Base-by-base conservation (phyloP, 2,888 invertebrate species). In the Himalopsyche anomala region DNA sequence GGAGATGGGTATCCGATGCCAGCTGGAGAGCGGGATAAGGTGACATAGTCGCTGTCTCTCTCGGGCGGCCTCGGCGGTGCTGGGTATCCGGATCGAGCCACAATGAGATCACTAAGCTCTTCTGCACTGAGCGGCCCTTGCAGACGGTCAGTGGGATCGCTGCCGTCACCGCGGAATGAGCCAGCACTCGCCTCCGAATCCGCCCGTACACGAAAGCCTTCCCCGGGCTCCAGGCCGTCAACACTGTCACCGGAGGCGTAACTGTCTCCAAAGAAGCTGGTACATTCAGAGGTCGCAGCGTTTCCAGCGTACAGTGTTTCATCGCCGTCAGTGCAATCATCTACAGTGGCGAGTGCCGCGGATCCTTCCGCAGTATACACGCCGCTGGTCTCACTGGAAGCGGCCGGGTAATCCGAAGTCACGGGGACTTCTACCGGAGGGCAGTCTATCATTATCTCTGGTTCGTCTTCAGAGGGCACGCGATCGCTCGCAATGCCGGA, bases 401-500 rank as follows among this genome's bases (percentile, higher is more conserved):
- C 95, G 36, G 83, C 38, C 3, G 62, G 62, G 15, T 62, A 62
- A 28, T 95, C 94, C 87, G 95, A 90, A 15, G 93, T 91, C 87
- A 90, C 90, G 17, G 81, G 82, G 36, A 86, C 86, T 8, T 83
- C 56, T n/a, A 97, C 97, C 36, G 96, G 97, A 8, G 96, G 96
- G 81, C 96, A 95, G 89, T 96, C 96, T 87, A 96, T 96, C 96
- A 96, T 96, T 89, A 96, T 97, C 92, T 97, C 97, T 90, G 98
- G 95, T 92, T 98, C 98, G 91, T 98, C 98, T 92, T 98, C 97
- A 85, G 98, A 98, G 91, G 98, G 98, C 85, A 98, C 98, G 89
- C 98, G 95, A 91, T 99, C 99, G 91, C 98, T 98, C 80, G 98
- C 98, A 89, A 99, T 98, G 87, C 99, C 99, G 51, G 98, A 98